phyloP scores from a whole-genome alignment of 2,888 invertebrate genomes.

The Dichetophora obliterata region DNA sequence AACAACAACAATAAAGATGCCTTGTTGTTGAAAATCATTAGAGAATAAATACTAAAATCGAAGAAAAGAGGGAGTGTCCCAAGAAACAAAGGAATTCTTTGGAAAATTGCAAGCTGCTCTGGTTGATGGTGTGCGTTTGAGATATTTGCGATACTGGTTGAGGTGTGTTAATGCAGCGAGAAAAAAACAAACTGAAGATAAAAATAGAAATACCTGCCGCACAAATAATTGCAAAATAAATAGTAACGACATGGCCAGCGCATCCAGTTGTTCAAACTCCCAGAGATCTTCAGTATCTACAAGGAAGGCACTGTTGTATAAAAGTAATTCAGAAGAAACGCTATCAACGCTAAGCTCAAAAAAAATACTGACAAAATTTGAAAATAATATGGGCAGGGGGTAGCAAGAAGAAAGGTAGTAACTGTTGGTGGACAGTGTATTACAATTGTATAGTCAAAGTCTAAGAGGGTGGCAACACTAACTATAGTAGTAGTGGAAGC shows the following conservation, averaged over 20 bases:
- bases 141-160: background rate
- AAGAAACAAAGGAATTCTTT: background rate
- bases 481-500: background rate
- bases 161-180: background rate
- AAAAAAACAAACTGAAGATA: background rate
- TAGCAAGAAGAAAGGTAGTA: background rate
- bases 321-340: background rate
- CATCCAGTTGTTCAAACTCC: slow-evolving; percentile 19
- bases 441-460: no score
- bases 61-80: background rate
- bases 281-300: background rate
- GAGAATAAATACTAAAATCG: background rate
- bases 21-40: background rate
- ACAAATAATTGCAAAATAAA: slow-evolving; percentile 31
- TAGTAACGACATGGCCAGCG: background rate
- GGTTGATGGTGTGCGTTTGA: background rate
- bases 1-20: background rate
- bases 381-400: no score
- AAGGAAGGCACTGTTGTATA: background rate
- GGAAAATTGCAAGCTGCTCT: slow-evolving; percentile 9
- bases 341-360: background rate
- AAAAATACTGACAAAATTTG: no score
- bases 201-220: slow-evolving; percentile 19
- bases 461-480: background rate
- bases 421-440: background rate